Conservation (phyloP, 2,113 vertebrate species). For the Arothron firmamentum region DNA sequence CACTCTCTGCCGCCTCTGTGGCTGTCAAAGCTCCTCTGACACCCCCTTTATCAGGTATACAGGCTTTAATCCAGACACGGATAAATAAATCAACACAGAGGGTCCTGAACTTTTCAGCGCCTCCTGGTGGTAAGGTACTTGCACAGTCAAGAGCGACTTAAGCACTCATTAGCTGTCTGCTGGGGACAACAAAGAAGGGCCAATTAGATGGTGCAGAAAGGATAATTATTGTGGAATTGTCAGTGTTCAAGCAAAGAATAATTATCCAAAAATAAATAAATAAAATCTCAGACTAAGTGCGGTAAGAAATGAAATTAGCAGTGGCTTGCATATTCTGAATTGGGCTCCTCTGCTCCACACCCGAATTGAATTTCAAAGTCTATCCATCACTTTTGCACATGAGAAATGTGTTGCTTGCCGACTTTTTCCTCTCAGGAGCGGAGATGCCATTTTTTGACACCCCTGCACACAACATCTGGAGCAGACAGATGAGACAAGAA, state of each 20-base stretch:
- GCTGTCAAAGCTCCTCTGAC: constrained; percentile 76
- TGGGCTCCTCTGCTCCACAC: constrained; percentile 54
- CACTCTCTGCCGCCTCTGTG: constrained; percentile 74
- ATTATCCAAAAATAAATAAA: no score
- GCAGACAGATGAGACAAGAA: constrained; percentile 69
- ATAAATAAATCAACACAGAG: constrained; percentile 76
- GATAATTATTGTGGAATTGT: constrained; percentile 51
- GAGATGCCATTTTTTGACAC: constrained; percentile 66
- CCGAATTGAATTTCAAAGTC: constrained; percentile 67
- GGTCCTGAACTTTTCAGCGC: constrained; percentile 58
- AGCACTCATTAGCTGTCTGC: constrained; percentile 53
- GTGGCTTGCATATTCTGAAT: constrained; percentile 38
- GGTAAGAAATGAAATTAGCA: constrained; percentile 40
- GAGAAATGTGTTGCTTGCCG: constrained; percentile 63
- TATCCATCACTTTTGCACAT: constrained; percentile 66
- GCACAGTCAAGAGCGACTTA: constrained; percentile 34
- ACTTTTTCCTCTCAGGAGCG: constrained; percentile 24
- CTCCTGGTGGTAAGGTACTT: constrained; percentile 66
- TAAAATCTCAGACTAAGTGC: no score
- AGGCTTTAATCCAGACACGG: constrained; percentile 73
- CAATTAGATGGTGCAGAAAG: constrained; percentile 37
- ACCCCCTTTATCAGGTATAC: constrained; percentile 77
- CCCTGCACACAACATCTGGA: constrained; percentile 67
- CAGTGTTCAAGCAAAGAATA: not conserved
- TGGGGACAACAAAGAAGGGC: constrained; percentile 52